These are phyloP conservation scores for crab-eating macaque (Macaca fascicularis) DNA, from an alignment of 2,113 vertebrate genomes.

Conservation along the genomic window DNA sequence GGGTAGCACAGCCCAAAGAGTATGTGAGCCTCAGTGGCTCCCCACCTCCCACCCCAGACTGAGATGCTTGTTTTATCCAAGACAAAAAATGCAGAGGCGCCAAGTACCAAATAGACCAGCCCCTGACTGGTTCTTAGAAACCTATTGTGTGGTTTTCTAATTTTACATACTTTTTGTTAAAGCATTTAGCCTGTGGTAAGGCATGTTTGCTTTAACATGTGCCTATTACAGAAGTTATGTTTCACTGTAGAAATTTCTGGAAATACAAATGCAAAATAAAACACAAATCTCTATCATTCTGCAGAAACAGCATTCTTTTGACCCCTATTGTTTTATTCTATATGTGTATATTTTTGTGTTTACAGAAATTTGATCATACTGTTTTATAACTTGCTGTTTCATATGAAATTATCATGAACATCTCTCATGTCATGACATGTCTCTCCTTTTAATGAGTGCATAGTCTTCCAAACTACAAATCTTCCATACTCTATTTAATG, in stretches of 20 bases:
- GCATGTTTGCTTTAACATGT: not conserved
- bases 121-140: not conserved
- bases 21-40: not conserved
- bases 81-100: not conserved
- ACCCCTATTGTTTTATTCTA: not conserved
- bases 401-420: not conserved
- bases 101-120: not conserved
- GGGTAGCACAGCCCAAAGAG: not conserved
- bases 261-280: not conserved
- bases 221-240: not conserved
- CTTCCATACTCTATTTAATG: not conserved
- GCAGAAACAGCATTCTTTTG: not conserved
- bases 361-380: not conserved
- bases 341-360: not conserved
- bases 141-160: not conserved
- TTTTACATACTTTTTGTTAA: not conserved
- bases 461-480: not conserved
- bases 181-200: not conserved
- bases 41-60: not conserved
- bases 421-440: not conserved
- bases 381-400: not conserved
- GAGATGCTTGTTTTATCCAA: not conserved
- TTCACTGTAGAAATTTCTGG: not conserved
- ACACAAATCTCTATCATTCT: not conserved
- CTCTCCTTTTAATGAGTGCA: not conserved